Base-by-base conservation (phyloP, 2,113 vertebrate species). In the Talpa occidentalis region DNA sequence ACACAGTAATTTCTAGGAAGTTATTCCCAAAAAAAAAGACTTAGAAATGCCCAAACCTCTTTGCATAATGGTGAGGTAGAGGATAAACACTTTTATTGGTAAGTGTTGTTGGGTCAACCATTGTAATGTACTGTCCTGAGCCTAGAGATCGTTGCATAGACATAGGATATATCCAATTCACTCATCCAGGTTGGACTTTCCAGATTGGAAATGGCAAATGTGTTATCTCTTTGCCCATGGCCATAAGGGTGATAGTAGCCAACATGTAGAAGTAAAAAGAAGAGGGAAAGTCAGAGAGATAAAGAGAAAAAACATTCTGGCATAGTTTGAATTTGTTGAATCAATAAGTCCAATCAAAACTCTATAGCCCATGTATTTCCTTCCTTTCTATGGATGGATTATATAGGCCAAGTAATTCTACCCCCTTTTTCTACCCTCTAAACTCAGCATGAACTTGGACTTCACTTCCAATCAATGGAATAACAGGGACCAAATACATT, bases 1-100 rank as follows among this genome's bases (percentile, higher is more conserved):
- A 74, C 66, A 60, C 1, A 37, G 16, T 3, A 44, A 79, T 73
- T 91, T 91, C 56, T 77, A 80, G 49, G 30, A 77, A 88, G 47
- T 83, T 88, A 78, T 52, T 73, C 42, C 24, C 86, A 74, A 76
- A 82, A 74, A 76, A 82, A 78, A 95, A 90, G 42, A 52, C 79
- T 83, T 79, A 44, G 5, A 60, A 77, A 67, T 94, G 56, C 14
- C 26, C 42, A 70, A 72, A 60, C 1, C 24, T 74, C 2, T 30
- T 0, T 52, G 15, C 62, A 35, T 5, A 21, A 74, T 24, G 21
- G n/a, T 49, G 76, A 21, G 11, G 10, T 28, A 91, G 22, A 32
- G 44, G 10, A 56, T 52, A 40, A 1, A 5, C 17, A 30, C 7
- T 32, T 84, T 76, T 73, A 9, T 83, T 62, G 42, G 44, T 69